Evolutionary conservation across 2,888 invertebrate genomes (phyloP).

Genomic region (Orthonevra nobilis): DNA sequence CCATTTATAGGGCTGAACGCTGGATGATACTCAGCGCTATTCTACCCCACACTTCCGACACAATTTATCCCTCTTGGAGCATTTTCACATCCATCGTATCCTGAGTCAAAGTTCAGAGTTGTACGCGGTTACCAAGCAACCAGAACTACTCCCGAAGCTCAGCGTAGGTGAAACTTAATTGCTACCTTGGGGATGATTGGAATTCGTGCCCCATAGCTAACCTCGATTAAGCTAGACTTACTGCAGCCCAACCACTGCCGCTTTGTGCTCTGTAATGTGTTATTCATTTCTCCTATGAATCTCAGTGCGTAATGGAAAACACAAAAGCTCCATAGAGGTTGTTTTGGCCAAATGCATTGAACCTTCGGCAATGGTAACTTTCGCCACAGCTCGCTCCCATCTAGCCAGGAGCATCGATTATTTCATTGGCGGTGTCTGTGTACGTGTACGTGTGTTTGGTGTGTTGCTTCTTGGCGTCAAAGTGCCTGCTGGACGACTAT

Average conservation of each 20-base stretch:
- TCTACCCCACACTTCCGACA: not conserved
- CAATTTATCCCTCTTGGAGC: constrained; percentile 15
- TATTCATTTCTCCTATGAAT: constrained; percentile 48
- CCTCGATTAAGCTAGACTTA: constrained; percentile 28
- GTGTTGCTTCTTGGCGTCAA: constrained; percentile 51
- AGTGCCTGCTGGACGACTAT: constrained; percentile 20
- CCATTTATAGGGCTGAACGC: too few relatives aligned
- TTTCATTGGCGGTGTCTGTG: constrained; percentile 30
- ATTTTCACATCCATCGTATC: constrained; percentile 1
- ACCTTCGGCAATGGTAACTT: too few relatives aligned
- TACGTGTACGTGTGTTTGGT: constrained; percentile 5
- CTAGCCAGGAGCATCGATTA: constrained; percentile 54
- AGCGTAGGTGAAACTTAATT: constrained; percentile 56
- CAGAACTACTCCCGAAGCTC: not conserved
- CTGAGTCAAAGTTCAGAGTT: not conserved
- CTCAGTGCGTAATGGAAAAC: constrained; percentile 33
- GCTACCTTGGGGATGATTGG: constrained; percentile 54
- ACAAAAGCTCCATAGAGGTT: constrained; percentile 20
- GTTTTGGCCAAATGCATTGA: constrained; percentile 9
- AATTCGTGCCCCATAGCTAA: constrained; percentile 31
- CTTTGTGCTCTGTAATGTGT: constrained; percentile 8
- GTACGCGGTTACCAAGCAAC: not conserved
- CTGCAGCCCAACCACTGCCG: too few relatives aligned
- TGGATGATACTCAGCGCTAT: not conserved
- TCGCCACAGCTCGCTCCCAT: too few relatives aligned